These are phyloP conservation scores for Athene cunicularia DNA, from an alignment of 2,113 vertebrate genomes.

Conservation along the genomic window DNA sequence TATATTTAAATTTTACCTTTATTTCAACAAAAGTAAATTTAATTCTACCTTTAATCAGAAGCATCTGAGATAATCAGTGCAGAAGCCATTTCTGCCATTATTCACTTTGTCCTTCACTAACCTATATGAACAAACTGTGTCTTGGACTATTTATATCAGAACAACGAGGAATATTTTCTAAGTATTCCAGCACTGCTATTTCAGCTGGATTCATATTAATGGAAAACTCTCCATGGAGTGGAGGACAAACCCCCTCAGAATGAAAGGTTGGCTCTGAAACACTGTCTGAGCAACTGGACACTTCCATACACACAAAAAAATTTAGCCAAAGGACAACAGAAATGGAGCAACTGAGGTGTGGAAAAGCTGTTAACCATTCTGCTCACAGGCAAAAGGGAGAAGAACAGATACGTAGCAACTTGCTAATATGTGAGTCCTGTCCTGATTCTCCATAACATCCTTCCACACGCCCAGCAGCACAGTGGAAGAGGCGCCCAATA, in stretches of 20 bases:
- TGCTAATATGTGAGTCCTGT: not conserved
- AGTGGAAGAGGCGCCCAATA: not conserved
- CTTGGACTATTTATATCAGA: not conserved
- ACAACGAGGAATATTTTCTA: not conserved
- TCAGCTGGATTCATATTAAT: not conserved
- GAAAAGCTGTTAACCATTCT: not conserved
- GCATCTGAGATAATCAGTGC: not conserved
- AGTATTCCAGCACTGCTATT: not conserved
- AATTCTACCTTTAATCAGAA: not conserved
- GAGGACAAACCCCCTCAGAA: not conserved
- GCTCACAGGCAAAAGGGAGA: not conserved
- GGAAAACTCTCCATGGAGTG: not conserved
- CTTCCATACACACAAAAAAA: not conserved
- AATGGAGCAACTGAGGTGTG: not conserved
- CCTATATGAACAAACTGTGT: not conserved
- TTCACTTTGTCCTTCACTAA: not conserved
- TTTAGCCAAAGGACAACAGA: not conserved
- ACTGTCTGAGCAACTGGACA: not conserved
- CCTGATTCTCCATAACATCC: not conserved
- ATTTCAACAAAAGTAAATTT: not conserved
- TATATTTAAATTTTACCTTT: not conserved
- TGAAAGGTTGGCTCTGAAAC: not conserved
- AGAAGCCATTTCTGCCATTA: not conserved
- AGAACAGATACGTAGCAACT: not conserved
- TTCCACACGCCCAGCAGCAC: not conserved